A percentile compares a stretch with the other conserved stretches of the same genome.
These are phyloP conservation scores for Phylloscopus trochiloides DNA, from an alignment of 2,113 vertebrate species.

Conservation along the genomic window DNA sequence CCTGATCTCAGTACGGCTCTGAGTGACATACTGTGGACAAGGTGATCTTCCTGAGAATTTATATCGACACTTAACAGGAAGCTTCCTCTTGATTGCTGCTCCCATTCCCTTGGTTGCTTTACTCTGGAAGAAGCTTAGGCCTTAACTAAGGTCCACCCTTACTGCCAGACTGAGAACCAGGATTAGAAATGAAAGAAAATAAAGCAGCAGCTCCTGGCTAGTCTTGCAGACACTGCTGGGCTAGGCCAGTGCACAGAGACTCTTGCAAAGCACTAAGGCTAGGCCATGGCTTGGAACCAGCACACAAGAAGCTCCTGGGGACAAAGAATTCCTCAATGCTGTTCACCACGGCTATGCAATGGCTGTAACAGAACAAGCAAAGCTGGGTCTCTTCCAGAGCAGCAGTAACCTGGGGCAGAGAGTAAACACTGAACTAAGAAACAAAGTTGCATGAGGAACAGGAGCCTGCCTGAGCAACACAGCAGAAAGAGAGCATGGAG, in stretches of 20 bases:
- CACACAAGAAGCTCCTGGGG: neutral
- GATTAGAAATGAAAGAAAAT: neutral
- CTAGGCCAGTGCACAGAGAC: neutral
- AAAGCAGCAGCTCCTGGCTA: neutral
- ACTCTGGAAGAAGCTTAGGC: neutral
- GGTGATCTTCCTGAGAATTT: neutral
- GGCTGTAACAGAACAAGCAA: neutral
- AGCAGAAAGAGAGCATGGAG: neutral
- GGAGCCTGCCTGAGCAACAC: neutral
- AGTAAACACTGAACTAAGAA: neutral
- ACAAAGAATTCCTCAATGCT: neutral
- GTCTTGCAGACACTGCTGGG: neutral
- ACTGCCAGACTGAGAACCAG: neutral
- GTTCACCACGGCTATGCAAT: fast-evolving
- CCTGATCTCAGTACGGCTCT: neutral
- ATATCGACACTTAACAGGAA: neutral
- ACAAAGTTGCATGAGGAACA: neutral
- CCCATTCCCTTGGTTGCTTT: neutral
- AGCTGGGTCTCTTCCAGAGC: neutral
- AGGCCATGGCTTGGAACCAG: neutral
- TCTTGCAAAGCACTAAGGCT: fast-evolving
- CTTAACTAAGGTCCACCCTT: neutral
- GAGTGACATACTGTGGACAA: neutral
- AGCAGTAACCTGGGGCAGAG: neutral
- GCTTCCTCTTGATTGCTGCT: neutral